Base-by-base conservation (phyloP, 1,140 invertebrate species). In the Drosophila chauvacae region DNA sequence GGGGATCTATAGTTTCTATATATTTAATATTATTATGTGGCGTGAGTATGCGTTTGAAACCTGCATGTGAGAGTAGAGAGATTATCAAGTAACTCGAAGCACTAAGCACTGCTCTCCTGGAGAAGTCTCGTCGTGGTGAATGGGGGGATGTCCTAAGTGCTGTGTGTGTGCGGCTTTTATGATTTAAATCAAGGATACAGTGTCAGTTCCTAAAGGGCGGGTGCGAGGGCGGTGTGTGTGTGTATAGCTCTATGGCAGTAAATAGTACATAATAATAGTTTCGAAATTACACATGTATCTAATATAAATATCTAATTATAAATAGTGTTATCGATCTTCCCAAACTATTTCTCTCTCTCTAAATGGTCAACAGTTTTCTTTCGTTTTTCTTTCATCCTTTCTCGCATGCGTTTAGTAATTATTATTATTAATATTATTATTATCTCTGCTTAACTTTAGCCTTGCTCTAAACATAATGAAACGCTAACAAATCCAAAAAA, bases 231-330 rank as follows among this genome's bases (percentile, higher is more conserved):
- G 50, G 57, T 45, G 41, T 77, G 57, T 45, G 41, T 77, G 58
- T 77, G 58, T 77, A 68, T 80, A 79, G 85, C 83, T 73, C 85
- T 90, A 90, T 90, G 85, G 85, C 85, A 90, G 85, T 90, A 90
- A 77, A 90, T 90, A 88, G 84, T 82, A 86, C 74, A 77, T 90
- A 87, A 87, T 87, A 82, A 63, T 37, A 55, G 53, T 56, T 88
- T 77, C 83, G 71, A 88, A 81, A 80, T 82, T 81, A 84, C 72
- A 79, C 77, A 72, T 77, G 79, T 77, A 81, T 70, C 76, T 79
- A 79, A 79, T 79, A 79, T 84, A 80, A 70, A 81, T 81, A 79
- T 87, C 65, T 81, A 56, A 26, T 56, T 80, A 88, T 87, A 87
- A 87, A 86, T 86, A 86, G 75, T 75, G 65, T 56, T 87, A 66